phyloP scores from a whole-genome alignment of 2,888 invertebrate genomes.

The Clunio marinus region DNA sequence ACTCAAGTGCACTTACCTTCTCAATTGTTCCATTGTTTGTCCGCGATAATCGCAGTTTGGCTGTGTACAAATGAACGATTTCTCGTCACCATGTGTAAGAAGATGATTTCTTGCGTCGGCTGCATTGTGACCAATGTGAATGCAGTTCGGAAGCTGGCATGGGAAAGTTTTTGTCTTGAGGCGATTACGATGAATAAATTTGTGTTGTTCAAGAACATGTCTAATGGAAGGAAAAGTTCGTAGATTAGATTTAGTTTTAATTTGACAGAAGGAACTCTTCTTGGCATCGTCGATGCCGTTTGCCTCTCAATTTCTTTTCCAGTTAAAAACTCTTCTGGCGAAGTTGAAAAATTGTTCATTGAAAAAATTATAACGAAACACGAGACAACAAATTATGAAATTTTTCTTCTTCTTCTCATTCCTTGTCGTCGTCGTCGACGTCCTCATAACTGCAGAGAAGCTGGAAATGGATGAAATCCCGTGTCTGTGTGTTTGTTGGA shows the following conservation, averaged over 20 bases:
- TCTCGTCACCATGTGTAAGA: conserved; percentile 55
- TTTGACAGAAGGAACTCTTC: not conserved
- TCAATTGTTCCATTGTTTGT: conserved; percentile 54
- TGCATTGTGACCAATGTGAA: conserved; percentile 52
- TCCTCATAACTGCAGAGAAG: too few species aligned
- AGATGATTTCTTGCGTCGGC: conserved; percentile 57
- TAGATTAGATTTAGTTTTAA: not conserved
- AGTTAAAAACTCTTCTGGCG: not conserved
- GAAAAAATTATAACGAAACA: not conserved
- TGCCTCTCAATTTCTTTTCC: not conserved
- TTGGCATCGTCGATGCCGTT: not conserved
- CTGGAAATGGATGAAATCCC: not conserved
- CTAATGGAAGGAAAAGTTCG: not conserved
- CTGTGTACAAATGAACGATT: conserved; percentile 52
- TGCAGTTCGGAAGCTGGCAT: conserved; percentile 5
- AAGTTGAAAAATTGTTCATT: not conserved
- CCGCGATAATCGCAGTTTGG: conserved; percentile 54
- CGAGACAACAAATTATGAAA: too few species aligned
- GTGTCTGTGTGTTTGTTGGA: not conserved
- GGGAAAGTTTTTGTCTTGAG: conserved; percentile 24
- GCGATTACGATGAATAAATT: conserved; percentile 3
- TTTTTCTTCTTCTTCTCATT: too few species aligned
- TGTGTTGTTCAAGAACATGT: conserved; percentile 14
- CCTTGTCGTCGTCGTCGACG: not conserved
- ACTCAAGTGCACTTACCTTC: conserved; percentile 50